Evolutionary conservation across 1,140 invertebrate genomes (phyloP).

Genomic region (Sycophaga agraensis): DNA sequence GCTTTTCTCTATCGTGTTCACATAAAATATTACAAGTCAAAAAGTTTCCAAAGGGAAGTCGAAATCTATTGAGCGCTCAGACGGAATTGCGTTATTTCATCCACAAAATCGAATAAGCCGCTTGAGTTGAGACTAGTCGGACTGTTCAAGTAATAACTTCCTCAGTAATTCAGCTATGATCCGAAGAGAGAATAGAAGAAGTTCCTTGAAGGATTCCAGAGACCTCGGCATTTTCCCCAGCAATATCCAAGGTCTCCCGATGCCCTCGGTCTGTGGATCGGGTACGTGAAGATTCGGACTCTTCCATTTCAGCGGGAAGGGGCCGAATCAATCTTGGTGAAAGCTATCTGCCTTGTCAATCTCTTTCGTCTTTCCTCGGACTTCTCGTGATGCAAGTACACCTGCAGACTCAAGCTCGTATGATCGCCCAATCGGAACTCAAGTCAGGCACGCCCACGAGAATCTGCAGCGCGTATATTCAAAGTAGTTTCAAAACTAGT

Average conservation of each 20-base stretch:
- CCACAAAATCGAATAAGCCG: conserved; percentile 17
- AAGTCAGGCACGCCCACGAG: no score
- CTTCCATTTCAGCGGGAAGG: background rate
- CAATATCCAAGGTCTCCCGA: background rate
- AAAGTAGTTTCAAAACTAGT: no score
- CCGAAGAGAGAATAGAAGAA: background rate
- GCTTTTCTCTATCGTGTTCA: no score
- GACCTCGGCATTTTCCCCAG: conserved; percentile 1
- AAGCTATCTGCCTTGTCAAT: background rate
- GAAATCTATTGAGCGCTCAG: no score
- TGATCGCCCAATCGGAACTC: no score
- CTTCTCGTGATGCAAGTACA: no score
- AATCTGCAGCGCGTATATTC: no score
- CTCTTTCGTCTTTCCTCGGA: background rate
- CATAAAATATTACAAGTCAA: no score
- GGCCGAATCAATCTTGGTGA: conserved; percentile 1
- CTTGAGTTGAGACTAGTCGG: background rate
- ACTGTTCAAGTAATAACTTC: background rate
- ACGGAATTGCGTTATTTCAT: no score
- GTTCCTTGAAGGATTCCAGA: background rate
- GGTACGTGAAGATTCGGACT: background rate
- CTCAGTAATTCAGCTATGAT: conserved; percentile 3
- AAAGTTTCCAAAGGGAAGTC: no score
- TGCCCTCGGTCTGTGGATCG: background rate
- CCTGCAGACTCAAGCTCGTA: background rate